phyloP scores from a whole-genome alignment of 2,113 vertebrate species.

The Paramormyrops kingsleyae region DNA sequence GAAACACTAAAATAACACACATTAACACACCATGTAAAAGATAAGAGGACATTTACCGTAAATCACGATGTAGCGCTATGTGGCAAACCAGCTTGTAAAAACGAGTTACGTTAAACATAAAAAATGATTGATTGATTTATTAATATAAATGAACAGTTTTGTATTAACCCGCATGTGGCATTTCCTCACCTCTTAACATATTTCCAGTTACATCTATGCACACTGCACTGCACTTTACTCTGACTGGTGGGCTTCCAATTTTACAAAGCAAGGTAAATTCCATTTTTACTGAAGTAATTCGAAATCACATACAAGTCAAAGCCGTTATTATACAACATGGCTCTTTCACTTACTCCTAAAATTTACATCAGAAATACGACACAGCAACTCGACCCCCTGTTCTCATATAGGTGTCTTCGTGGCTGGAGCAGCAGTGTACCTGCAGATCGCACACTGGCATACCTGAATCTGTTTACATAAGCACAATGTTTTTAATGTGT shows the following conservation, averaged over 20 bases:
- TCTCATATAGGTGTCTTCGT: background rate
- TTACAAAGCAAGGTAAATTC: background rate
- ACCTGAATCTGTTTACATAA: background rate
- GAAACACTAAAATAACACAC: background rate
- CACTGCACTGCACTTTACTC: background rate
- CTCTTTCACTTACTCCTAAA: background rate
- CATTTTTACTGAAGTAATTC: background rate
- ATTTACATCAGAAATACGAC: background rate
- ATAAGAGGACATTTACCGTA: background rate
- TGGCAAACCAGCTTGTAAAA: background rate
- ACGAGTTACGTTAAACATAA: background rate
- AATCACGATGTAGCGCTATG: background rate
- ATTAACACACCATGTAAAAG: background rate
- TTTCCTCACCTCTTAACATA: background rate
- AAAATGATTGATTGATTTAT: constrained; percentile 1
- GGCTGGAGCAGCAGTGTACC: background rate
- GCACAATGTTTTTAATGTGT: background rate
- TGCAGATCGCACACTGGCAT: background rate
- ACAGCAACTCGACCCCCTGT: background rate
- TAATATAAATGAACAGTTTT: background rate
- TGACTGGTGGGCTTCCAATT: background rate
- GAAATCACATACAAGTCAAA: background rate
- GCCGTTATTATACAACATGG: background rate
- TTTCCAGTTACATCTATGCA: background rate
- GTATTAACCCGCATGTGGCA: background rate